Conservation (phyloP, 2,797 vertebrate species). For the Parotocinclus haroldoi region DNA sequence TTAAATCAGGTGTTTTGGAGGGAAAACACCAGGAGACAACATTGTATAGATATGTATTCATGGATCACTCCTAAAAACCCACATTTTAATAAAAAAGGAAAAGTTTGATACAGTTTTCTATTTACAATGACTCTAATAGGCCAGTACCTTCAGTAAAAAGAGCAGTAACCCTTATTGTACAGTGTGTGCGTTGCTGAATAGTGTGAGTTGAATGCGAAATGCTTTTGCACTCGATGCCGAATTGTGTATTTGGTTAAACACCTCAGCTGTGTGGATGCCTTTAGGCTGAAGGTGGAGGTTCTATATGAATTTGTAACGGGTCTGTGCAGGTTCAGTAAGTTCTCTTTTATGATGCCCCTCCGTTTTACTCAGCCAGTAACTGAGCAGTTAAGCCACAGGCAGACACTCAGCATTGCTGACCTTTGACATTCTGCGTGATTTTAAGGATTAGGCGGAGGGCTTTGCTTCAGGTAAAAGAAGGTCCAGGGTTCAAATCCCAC, state of each 20-base stretch:
- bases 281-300: slow-evolving; percentile 31
- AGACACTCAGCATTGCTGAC: slow-evolving; percentile 13
- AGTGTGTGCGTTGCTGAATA: background rate
- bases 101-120: background rate
- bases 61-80: too few species aligned
- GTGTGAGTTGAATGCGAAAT: slow-evolving; percentile 21
- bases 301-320: slow-evolving; percentile 37
- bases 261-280: slow-evolving; percentile 15
- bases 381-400: slow-evolving; percentile 7
- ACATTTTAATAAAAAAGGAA: too few species aligned
- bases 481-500: too few species aligned
- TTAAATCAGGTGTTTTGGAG: slow-evolving; percentile 1
- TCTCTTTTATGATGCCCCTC: slow-evolving; percentile 34
- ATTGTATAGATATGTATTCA: too few species aligned
- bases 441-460: slow-evolving; percentile 5
- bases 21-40: background rate
- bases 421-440: slow-evolving; percentile 29
- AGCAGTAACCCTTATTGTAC: too few species aligned
- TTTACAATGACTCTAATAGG: background rate
- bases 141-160: background rate
- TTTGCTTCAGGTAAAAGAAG: too few species aligned
- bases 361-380: slow-evolving; percentile 34
- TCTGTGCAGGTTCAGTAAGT: slow-evolving; percentile 42
- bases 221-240: background rate
- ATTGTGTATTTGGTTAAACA: slow-evolving; percentile 14